A percentile compares a stretch with the other conserved stretches of the same genome.
These are phyloP conservation scores for Gnathonemus echidnorhynchus DNA, from an alignment of 2,113 vertebrate species.

Conservation along the genomic window DNA sequence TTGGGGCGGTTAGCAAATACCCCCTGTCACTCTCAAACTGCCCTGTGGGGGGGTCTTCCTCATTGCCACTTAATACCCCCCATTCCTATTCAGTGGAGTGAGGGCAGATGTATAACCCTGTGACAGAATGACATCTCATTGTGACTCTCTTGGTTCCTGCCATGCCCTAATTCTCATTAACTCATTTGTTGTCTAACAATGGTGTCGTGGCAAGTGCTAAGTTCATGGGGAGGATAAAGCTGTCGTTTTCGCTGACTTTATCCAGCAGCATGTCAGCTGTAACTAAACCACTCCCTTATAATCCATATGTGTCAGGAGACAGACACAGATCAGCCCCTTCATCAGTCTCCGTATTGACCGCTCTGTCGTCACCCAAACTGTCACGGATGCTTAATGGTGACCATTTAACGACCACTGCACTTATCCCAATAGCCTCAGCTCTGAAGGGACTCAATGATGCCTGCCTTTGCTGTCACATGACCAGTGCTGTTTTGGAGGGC, in stretches of 20 bases:
- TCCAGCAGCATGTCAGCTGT: background rate
- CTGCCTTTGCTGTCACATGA: background rate
- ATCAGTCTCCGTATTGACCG: background rate
- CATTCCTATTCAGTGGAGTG: background rate
- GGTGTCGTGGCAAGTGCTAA: background rate
- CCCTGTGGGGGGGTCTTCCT: background rate
- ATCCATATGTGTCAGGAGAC: background rate
- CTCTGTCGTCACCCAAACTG: background rate
- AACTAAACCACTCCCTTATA: background rate
- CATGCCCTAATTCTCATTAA: background rate
- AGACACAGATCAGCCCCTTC: background rate
- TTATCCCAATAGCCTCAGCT: background rate
- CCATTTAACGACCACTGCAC: background rate
- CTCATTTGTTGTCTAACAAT: background rate
- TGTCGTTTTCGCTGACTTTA: background rate
- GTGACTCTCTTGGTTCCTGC: background rate
- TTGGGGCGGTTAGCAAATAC: background rate
- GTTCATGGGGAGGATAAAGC: background rate
- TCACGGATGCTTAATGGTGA: background rate
- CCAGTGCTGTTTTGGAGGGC: background rate
- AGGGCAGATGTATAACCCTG: background rate
- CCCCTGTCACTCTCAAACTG: background rate
- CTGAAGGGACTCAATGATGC: background rate
- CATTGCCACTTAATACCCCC: background rate
- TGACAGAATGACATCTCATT: background rate